A percentile compares a stretch with the other conserved stretches of the same genome.
Conservation (phyloP, 2,113 vertebrate genomes). For the Toxotes jaculatrix region DNA sequence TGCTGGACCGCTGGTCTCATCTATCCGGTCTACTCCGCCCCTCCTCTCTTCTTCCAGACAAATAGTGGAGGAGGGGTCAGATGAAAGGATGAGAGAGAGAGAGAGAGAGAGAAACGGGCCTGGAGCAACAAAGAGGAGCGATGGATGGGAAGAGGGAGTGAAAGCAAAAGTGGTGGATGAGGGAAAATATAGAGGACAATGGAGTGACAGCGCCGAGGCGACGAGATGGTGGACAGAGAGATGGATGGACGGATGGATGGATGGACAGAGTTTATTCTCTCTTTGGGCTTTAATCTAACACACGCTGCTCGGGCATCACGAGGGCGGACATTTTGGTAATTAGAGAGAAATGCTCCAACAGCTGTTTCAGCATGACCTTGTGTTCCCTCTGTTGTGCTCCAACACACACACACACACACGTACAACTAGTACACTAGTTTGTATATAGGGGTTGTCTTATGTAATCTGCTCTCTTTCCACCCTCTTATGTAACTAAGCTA, state of each 20-base stretch:
- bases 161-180: neutral
- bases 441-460: slow-evolving; percentile 50
- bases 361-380: slow-evolving; percentile 59
- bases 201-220: neutral
- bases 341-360: slow-evolving; percentile 51
- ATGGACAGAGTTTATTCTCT: neutral
- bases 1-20: slow-evolving; percentile 13
- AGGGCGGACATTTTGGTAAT: slow-evolving; percentile 45
- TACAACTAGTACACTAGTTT: neutral
- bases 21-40: neutral
- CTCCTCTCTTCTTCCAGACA: slow-evolving; percentile 27
- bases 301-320: neutral
- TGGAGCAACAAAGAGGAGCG: neutral
- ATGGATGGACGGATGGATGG: too few relatives aligned
- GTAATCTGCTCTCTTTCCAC: slow-evolving; percentile 58
- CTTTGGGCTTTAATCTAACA: slow-evolving; percentile 21
- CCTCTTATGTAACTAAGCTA: slow-evolving; percentile 55
- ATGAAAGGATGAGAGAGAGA: slow-evolving; percentile 11
- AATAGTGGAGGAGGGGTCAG: slow-evolving; percentile 12
- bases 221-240: neutral
- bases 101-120: slow-evolving; percentile 1
- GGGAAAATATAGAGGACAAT: neutral
- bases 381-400: slow-evolving; percentile 16
- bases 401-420: neutral
- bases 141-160: neutral